These are phyloP conservation scores for Hylaea fasciaria DNA, from an alignment of 2,888 invertebrate genomes.

Conservation along the genomic window DNA sequence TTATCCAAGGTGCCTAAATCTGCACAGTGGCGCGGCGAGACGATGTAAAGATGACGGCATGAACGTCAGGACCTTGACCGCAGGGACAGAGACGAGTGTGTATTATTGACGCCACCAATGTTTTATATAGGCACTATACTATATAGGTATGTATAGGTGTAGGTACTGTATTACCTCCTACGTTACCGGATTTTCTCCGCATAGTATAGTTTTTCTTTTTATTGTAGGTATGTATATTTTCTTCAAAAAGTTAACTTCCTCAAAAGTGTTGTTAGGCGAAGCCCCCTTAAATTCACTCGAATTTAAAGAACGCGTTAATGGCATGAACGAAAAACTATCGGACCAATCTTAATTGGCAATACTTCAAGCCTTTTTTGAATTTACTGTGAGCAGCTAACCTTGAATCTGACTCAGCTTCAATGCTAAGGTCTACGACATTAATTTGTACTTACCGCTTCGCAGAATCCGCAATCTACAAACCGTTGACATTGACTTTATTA, in stretches of 20 bases:
- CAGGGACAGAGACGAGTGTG: conserved; percentile 2
- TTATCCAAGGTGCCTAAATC: not conserved
- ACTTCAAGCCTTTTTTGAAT: conserved; percentile 10
- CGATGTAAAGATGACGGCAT: conserved; percentile 5
- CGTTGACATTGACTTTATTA: conserved; percentile 59
- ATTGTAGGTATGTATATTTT: too few species aligned
- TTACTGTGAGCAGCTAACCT: conserved; percentile 55
- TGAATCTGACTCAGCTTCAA: conserved; percentile 54
- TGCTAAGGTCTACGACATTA: conserved; percentile 65
- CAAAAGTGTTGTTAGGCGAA: too few species aligned
- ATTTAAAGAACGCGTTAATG: too few species aligned
- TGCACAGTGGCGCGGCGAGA: not conserved
- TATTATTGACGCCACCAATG: not conserved
- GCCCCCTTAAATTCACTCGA: too few species aligned
- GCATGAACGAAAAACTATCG: too few species aligned
- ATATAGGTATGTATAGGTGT: too few species aligned
- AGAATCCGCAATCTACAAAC: conserved; percentile 49
- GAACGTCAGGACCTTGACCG: conserved; percentile 15
- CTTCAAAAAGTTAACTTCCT: too few species aligned
- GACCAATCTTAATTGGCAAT: too few species aligned
- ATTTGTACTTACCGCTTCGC: conserved; percentile 43
- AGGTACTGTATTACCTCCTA: too few species aligned
- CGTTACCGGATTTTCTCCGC: too few species aligned
- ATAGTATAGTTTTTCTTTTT: too few species aligned
- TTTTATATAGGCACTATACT: too few species aligned